Conservation (phyloP, 2,888 invertebrate genomes). For the Danaus chrysippus region DNA sequence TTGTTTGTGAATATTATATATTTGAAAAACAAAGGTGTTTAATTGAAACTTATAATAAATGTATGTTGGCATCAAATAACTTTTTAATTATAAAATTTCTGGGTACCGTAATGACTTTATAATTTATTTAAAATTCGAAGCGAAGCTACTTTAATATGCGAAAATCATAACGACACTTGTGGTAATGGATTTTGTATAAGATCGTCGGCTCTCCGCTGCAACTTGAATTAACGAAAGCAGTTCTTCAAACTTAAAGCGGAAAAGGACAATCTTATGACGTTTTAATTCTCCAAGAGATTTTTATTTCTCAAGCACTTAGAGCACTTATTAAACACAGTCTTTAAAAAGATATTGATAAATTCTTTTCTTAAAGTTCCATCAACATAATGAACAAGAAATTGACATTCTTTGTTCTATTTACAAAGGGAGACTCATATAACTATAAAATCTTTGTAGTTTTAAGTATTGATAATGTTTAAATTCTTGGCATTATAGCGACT, state of each 20-base stretch:
- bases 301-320: slow-evolving; percentile 8
- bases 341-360: no score
- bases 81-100: slow-evolving; percentile 20
- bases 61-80: neutral
- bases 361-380: no score
- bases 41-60: neutral
- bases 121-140: slow-evolving; percentile 56
- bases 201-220: slow-evolving; percentile 38
- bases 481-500: no score
- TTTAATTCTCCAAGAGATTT: slow-evolving; percentile 24
- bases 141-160: slow-evolving; percentile 39
- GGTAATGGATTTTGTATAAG: slow-evolving; percentile 52
- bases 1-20: no score
- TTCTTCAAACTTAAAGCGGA: slow-evolving; percentile 38
- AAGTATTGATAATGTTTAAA: no score
- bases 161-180: slow-evolving; percentile 53
- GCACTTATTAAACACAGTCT: neutral
- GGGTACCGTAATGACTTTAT: slow-evolving; percentile 46
- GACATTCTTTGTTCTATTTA: no score
- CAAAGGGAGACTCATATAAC: no score
- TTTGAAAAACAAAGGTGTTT: no score
- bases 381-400: no score
- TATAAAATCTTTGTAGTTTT: no score
- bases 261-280: slow-evolving; percentile 29
- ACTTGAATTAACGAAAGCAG: slow-evolving; percentile 55